Evolutionary conservation across 2,888 invertebrate genomes (phyloP).

Genomic region (Terebella lapidaria): DNA sequence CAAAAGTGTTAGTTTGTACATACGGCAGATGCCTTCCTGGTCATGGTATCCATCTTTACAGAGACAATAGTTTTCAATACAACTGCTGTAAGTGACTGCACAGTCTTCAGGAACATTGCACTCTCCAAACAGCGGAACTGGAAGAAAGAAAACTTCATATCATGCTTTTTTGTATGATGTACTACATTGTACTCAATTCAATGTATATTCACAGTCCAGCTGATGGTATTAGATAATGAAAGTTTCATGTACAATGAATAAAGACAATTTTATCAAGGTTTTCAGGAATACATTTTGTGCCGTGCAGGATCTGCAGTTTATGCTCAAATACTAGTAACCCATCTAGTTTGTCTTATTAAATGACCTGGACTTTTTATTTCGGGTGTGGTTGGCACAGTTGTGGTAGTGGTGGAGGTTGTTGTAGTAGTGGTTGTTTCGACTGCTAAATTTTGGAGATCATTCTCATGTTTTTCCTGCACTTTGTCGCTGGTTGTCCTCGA

Average conservation of each 20-base stretch:
- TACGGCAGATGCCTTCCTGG: constrained; percentile 24
- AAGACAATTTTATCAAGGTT: no score
- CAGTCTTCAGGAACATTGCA: constrained; percentile 17
- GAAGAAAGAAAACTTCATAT: no score
- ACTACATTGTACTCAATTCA: no score
- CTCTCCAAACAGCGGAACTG: constrained; percentile 18
- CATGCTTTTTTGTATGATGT: no score
- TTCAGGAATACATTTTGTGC: no score
- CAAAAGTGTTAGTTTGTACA: no score
- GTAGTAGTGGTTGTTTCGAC: constrained; percentile 2
- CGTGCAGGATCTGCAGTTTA: no score
- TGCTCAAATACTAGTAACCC: no score
- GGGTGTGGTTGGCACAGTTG: constrained; percentile 1
- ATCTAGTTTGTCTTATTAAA: no score
- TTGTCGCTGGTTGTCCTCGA: neutral
- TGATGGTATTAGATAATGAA: no score
- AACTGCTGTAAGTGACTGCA: constrained; percentile 12
- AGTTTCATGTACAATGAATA: no score
- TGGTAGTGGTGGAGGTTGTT: constrained; percentile 4
- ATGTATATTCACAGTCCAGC: no score
- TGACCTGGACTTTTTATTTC: neutral
- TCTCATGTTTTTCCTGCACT: constrained; percentile 9
- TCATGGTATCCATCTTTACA: constrained; percentile 20
- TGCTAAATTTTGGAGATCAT: constrained; percentile 12
- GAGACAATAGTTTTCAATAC: constrained; percentile 19